phyloP scores from a whole-genome alignment of 2,888 invertebrate genomes.

The Vannuccia rotundouncinata region DNA sequence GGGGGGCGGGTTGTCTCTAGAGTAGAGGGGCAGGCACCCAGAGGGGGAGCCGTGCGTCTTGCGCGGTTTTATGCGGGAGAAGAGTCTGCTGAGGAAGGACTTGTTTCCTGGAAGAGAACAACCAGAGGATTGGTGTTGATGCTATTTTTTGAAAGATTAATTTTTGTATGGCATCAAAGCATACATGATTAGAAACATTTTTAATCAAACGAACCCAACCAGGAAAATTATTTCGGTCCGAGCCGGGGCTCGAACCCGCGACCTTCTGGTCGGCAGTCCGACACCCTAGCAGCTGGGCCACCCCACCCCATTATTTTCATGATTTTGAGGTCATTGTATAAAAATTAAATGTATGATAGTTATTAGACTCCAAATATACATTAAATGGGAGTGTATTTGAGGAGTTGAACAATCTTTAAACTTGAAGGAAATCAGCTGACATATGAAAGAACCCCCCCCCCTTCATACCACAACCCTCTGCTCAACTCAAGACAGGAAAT shows the following conservation, averaged over 20 bases:
- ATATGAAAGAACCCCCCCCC: neutral
- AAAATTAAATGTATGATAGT: too few species aligned
- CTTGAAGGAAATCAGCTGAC: neutral
- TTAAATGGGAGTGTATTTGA: neutral
- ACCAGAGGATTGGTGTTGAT: too few species aligned
- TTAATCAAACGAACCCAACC: too few species aligned
- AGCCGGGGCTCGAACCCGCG: too few species aligned
- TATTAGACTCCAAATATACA: neutral
- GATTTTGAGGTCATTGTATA: too few species aligned
- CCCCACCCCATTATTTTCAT: too few species aligned
- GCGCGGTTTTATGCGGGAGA: constrained; percentile 8
- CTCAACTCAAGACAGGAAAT: neutral
- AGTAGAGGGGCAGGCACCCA: constrained; percentile 5
- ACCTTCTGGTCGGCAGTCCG: too few species aligned
- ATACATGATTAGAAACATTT: too few species aligned
- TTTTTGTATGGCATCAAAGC: too few species aligned
- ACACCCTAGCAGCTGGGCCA: too few species aligned
- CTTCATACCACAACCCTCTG: neutral
- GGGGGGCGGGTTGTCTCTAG: neutral
- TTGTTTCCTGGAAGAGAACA: neutral
- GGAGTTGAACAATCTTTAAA: neutral
- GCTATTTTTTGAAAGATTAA: too few species aligned
- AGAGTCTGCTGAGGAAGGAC: constrained; percentile 9
- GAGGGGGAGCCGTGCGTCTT: neutral
- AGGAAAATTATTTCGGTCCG: too few species aligned